A percentile compares a stretch with the other conserved stretches of the same genome.
These are phyloP conservation scores for Holacanthella duospinosa DNA, from an alignment of 2,888 invertebrate species.

Conservation along the genomic window DNA sequence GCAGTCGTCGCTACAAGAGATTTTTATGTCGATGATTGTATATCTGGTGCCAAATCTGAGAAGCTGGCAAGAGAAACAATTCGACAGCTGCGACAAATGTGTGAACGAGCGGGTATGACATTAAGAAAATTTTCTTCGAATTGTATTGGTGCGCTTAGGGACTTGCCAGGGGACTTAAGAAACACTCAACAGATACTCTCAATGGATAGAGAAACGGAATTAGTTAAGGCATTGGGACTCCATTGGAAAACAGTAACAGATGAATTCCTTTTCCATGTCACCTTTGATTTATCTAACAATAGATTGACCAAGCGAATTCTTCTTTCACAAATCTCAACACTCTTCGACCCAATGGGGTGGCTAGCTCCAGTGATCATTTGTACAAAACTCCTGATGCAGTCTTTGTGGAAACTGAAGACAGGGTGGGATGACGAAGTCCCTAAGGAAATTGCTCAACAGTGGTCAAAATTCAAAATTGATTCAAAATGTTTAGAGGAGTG, in stretches of 20 bases:
- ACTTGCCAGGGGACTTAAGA: neutral
- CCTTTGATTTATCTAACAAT: neutral
- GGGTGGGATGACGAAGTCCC: slow-evolving; percentile 37
- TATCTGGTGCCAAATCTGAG: neutral
- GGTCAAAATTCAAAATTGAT: neutral
- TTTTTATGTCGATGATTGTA: neutral
- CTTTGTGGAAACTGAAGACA: slow-evolving; percentile 26
- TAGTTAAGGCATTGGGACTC: neutral
- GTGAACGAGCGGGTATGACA: neutral
- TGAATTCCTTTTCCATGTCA: neutral
- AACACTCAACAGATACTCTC: neutral
- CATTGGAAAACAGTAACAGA: neutral
- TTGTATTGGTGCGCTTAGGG: neutral
- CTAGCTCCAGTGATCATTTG: slow-evolving; percentile 30
- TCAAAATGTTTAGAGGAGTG: neutral
- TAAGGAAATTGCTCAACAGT: slow-evolving; percentile 15
- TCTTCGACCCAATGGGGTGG: slow-evolving; percentile 38
- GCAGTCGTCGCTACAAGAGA: neutral
- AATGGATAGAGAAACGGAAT: neutral
- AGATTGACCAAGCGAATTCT: slow-evolving; percentile 10
- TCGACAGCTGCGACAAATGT: neutral
- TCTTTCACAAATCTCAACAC: slow-evolving; percentile 30
- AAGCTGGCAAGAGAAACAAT: neutral
- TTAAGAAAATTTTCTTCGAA: neutral
- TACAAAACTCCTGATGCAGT: slow-evolving; percentile 36